A percentile compares a stretch with the other conserved stretches of the same genome.
phyloP scores from a whole-genome alignment of 2,797 vertebrate species.

The Brachyrhaphis roseni region DNA sequence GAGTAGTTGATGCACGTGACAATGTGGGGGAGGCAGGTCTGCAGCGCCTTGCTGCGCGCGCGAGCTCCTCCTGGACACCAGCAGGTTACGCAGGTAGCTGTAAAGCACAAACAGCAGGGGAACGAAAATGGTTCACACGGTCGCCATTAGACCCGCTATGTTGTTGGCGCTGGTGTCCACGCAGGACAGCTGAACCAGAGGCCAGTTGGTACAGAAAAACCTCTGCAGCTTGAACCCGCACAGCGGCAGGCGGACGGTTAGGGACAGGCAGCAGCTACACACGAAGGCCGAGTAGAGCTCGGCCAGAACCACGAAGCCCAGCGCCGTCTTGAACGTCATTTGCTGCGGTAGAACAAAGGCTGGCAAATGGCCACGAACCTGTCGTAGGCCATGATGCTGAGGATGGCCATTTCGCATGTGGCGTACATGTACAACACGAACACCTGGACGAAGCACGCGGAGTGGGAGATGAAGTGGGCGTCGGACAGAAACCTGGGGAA shows the following conservation, averaged over 20 bases:
- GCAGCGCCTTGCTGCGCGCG: constrained; percentile 15
- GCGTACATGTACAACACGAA: constrained; percentile 43
- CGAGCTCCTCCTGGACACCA: constrained; percentile 18
- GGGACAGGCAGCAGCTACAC: neutral
- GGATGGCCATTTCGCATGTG: constrained; percentile 27
- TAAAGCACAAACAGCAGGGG: constrained; percentile 22
- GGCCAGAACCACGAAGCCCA: neutral
- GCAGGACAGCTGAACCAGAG: constrained; percentile 35
- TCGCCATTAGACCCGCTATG: neutral
- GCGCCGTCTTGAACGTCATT: constrained; percentile 24
- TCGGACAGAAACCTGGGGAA: constrained; percentile 57
- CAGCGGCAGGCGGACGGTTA: neutral
- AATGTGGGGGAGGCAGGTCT: constrained; percentile 30
- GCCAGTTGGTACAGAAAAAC: constrained; percentile 20
- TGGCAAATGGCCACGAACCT: constrained; percentile 52
- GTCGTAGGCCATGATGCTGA: constrained; percentile 58
- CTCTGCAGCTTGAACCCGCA: constrained; percentile 15
- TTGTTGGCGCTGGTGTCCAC: neutral
- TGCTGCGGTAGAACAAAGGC: constrained; percentile 53
- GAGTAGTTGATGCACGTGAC: constrained; percentile 13
- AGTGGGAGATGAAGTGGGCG: constrained; percentile 45
- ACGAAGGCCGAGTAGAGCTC: constrained; percentile 17
- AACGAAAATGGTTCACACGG: rapidly evolving
- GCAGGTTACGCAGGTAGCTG: constrained; percentile 18
- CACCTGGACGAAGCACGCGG: constrained; percentile 44